phyloP scores from a whole-genome alignment of 1,140 invertebrate species.

The Maconellicoccus hirsutus region DNA sequence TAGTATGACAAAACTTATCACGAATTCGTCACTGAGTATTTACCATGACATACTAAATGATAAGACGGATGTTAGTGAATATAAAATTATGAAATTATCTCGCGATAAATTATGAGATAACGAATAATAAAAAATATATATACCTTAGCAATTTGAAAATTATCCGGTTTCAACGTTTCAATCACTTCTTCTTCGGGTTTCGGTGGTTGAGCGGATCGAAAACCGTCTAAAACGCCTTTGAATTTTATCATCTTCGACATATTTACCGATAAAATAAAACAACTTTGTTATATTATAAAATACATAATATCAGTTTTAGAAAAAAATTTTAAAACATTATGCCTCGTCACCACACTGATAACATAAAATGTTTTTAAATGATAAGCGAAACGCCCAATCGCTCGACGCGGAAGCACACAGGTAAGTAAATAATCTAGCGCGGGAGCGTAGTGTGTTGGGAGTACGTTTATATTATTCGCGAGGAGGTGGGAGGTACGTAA shows the following conservation, averaged over 20 bases:
- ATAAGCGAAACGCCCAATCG: slow-evolving; percentile 19
- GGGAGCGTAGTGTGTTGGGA: neutral
- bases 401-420: slow-evolving; percentile 13
- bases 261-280: neutral
- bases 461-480: slow-evolving; percentile 2
- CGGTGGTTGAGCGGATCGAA: slow-evolving; percentile 72
- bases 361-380: slow-evolving; percentile 11
- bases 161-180: slow-evolving; percentile 69
- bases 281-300: slow-evolving; percentile 37
- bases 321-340: slow-evolving; percentile 32
- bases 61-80: too few species aligned
- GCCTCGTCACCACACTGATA: slow-evolving; percentile 30
- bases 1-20: too few species aligned
- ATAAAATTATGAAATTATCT: too few species aligned
- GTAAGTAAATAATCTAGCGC: slow-evolving; percentile 2
- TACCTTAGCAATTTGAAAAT: slow-evolving; percentile 86
- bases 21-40: too few species aligned
- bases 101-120: too few species aligned
- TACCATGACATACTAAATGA: too few species aligned
- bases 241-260: slow-evolving; percentile 80
- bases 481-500: neutral
- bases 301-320: slow-evolving; percentile 30
- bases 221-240: slow-evolving; percentile 84
- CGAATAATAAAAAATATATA: too few species aligned
- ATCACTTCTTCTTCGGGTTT: slow-evolving; percentile 65